Conservation (phyloP, 2,113 vertebrate species). For the Fulica atra region DNA sequence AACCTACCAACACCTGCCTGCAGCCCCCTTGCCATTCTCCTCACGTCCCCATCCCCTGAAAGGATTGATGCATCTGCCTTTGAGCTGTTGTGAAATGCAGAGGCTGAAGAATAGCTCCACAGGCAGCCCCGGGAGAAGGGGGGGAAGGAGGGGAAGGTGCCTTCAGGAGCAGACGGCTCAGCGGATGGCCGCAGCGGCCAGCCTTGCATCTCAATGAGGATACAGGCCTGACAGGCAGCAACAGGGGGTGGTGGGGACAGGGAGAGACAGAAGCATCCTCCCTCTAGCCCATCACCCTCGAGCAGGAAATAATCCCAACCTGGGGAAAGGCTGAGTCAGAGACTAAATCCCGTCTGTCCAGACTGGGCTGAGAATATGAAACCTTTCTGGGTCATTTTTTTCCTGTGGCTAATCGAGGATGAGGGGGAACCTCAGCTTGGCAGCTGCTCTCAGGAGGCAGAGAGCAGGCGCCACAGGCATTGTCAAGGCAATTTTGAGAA, state of each 20-base stretch:
- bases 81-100: constrained; percentile 68
- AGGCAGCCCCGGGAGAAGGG: constrained; percentile 44
- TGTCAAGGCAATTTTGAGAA: constrained; percentile 7
- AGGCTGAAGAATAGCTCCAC: constrained; percentile 68
- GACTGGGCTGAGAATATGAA: background rate
- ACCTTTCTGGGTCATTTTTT: background rate
- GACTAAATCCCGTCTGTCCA: background rate
- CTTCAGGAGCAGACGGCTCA: constrained; percentile 55
- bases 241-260: background rate
- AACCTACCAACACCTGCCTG: constrained; percentile 52
- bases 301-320: background rate
- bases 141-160: constrained; percentile 47
- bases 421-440: background rate
- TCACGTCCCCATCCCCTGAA: constrained; percentile 67
- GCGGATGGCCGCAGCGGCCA: constrained; percentile 8
- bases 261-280: background rate
- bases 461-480: background rate
- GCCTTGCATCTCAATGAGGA: constrained; percentile 70
- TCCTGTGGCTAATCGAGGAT: background rate
- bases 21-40: constrained; percentile 58
- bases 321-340: background rate
- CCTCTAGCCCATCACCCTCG: background rate
- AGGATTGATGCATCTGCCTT: constrained; percentile 77
- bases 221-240: background rate
- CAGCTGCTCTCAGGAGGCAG: constrained; percentile 22